phyloP scores from a whole-genome alignment of 2,888 invertebrate genomes.

The Amphipoea oculea region DNA sequence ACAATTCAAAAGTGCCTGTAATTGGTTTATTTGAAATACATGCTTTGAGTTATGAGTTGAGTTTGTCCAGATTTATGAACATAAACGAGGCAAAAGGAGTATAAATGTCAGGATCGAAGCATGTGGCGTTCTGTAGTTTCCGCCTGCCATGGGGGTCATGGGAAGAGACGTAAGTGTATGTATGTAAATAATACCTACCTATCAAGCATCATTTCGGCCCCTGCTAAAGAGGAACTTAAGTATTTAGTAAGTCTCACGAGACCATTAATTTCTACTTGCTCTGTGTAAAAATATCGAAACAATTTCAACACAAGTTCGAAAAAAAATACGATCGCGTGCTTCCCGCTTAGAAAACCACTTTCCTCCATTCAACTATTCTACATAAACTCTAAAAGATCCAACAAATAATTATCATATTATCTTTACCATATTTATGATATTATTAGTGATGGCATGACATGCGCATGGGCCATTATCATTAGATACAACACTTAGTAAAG shows the following conservation, averaged over 20 bases:
- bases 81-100: too few species aligned
- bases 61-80: too few species aligned
- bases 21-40: too few species aligned
- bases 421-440: conserved; percentile 67
- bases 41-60: too few species aligned
- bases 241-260: background rate
- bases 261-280: background rate
- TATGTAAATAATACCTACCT: too few species aligned
- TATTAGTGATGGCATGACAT: conserved; percentile 68
- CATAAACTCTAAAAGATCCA: conserved; percentile 48
- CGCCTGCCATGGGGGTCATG: too few species aligned
- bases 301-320: conserved; percentile 4
- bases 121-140: too few species aligned
- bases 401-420: conserved; percentile 68
- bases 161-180: too few species aligned
- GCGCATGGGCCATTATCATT: conserved; percentile 71
- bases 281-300: background rate
- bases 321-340: conserved; percentile 25
- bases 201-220: too few species aligned
- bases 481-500: conserved; percentile 73
- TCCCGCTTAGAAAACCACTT: conserved; percentile 56
- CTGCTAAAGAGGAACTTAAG: background rate
- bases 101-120: too few species aligned
- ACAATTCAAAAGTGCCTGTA: too few species aligned
- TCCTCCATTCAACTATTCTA: conserved; percentile 45